phyloP scores from a whole-genome alignment of 1,140 invertebrate genomes.

The Bombus superbus region DNA sequence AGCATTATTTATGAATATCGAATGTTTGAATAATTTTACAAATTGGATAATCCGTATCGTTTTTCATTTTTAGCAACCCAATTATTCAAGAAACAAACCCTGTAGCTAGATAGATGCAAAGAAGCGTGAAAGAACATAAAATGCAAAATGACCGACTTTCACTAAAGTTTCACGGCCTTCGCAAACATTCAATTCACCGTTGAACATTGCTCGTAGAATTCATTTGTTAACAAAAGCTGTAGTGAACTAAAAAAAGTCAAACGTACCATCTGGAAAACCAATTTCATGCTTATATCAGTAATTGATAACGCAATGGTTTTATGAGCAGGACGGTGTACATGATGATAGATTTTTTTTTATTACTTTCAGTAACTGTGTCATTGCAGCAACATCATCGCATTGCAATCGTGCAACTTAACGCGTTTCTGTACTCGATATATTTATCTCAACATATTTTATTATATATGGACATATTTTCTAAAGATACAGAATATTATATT shows the following conservation, averaged over 20 bases:
- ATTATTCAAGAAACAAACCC: slow-evolving; percentile 16
- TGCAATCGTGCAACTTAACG: not conserved
- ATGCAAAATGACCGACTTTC: slow-evolving; percentile 30
- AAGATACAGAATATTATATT: not conserved
- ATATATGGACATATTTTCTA: not conserved
- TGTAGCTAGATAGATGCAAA: not conserved
- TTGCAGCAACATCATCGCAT: not conserved
- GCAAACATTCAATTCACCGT: too few relatives aligned
- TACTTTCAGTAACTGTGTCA: slow-evolving; percentile 5
- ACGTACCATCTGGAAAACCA: not conserved
- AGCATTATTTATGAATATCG: not conserved
- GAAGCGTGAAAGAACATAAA: not conserved
- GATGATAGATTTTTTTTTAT: not conserved
- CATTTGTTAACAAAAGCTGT: not conserved
- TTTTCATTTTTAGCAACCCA: not conserved
- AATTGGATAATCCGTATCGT: not conserved
- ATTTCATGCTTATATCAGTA: slow-evolving; percentile 13
- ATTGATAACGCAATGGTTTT: slow-evolving; percentile 6
- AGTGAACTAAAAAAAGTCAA: not conserved
- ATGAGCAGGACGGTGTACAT: not conserved
- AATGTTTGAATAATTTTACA: not conserved
- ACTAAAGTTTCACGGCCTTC: slow-evolving; percentile 11
- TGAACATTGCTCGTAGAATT: not conserved
- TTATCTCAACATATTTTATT: too few relatives aligned
- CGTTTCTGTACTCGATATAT: too few relatives aligned